These are phyloP conservation scores for Cryptotermes secundus DNA, from an alignment of 1,140 invertebrate genomes.

Conservation along the genomic window DNA sequence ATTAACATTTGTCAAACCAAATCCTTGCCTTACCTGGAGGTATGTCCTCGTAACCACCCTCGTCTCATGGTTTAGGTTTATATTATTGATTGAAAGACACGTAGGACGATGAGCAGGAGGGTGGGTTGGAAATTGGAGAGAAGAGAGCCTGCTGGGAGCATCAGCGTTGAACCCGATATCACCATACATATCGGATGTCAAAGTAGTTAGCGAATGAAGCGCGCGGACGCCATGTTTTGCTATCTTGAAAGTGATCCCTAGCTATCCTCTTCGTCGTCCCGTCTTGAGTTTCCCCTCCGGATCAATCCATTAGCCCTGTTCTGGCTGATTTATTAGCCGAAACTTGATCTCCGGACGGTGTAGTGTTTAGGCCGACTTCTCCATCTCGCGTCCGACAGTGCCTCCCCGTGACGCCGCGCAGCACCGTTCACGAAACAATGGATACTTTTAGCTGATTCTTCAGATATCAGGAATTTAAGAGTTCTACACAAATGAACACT, in stretches of 20 bases:
- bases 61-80: background rate
- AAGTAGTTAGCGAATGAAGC: constrained; percentile 14
- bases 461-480: background rate
- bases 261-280: constrained; percentile 24
- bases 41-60: background rate
- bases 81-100: constrained; percentile 20
- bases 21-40: background rate
- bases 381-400: background rate
- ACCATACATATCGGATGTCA: constrained; percentile 19
- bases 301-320: constrained; percentile 38
- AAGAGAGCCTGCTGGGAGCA: background rate
- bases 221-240: constrained; percentile 26
- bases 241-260: constrained; percentile 22
- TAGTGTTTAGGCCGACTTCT: constrained; percentile 25
- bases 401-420: background rate
- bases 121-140: constrained; percentile 17
- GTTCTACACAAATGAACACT: too few relatives aligned
- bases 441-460: background rate
- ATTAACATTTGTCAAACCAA: too few relatives aligned
- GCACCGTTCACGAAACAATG: too few relatives aligned
- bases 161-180: constrained; percentile 16
- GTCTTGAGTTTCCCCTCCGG: constrained; percentile 24
- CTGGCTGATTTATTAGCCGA: constrained; percentile 37
- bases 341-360: constrained; percentile 32
- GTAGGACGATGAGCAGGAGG: background rate